These are phyloP conservation scores for Neogale vison DNA, from an alignment of 2,113 vertebrate species.

Conservation along the genomic window DNA sequence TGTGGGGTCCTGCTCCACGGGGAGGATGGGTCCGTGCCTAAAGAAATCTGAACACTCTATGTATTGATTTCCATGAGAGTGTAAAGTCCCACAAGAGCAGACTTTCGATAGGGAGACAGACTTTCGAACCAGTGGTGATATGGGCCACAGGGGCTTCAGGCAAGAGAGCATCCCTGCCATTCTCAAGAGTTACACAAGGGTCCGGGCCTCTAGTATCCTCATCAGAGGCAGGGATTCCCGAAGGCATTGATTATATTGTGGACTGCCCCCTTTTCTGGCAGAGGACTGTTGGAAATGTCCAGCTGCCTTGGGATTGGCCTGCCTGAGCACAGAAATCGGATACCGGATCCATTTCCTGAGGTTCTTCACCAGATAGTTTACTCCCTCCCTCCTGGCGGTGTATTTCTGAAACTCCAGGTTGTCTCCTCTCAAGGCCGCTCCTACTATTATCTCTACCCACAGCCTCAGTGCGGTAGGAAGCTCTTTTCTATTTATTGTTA, in stretches of 20 bases:
- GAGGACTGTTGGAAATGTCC: rapidly evolving
- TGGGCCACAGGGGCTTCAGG: not conserved
- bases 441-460: not conserved
- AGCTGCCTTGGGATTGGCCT: rapidly evolving
- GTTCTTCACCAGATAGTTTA: not conserved
- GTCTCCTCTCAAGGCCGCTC: not conserved
- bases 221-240: too few relatives aligned
- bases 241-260: not conserved
- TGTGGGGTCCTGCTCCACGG: not conserved
- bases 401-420: not conserved
- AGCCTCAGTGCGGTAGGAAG: too few relatives aligned
- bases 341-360: not conserved
- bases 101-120: not conserved
- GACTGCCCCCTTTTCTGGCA: not conserved
- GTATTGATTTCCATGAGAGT: not conserved
- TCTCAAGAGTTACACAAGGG: not conserved
- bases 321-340: not conserved
- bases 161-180: not conserved
- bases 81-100: not conserved
- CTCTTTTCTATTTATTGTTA: not conserved
- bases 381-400: too few relatives aligned
- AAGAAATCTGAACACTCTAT: not conserved
- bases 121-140: too few relatives aligned
- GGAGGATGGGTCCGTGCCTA: not conserved
- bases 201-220: not conserved